Evolutionary conservation across 1,140 invertebrate genomes (phyloP), one percentile per base, ranked within the genome.

Genomic region (Brachionus sp.): DNA sequence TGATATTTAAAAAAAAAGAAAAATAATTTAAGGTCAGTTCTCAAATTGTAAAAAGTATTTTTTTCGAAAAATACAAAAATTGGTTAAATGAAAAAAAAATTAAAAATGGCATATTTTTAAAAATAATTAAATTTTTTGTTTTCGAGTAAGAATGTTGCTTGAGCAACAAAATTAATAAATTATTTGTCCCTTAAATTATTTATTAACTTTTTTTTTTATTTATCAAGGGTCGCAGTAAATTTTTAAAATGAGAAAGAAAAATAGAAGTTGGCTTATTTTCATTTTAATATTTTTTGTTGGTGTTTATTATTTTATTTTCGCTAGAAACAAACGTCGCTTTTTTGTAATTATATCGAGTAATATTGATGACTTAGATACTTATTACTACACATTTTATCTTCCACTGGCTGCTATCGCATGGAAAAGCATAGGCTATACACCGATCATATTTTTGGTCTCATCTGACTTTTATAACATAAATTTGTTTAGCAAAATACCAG

Each of bases 361-460:
- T 75, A 75, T 75, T 25, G 39, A 75, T 25, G 70, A 75, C n/a
- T 25, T 29, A 75, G 12, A 75, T 16, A 75, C 19, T 35, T 12
- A 80, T 25, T 80, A 29, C 57, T 80, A 80, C 29, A 42, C 39
- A 25, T 80, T 80, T 37, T 66, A 80, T 44, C 16, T 62, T 16
- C 77, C 77, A 25, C 13, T 80, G 57, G 39, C 37, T 10, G 19
- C 33, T n/a, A 5, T 62, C 3, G 77, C 77, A 19, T 80, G 77
- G 77, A 25, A 23, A 33, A 19, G 25, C 29, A 42, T 80, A 35
- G 50, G 37, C 19, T 80, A 35, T 19, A 35, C 19, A 33, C 77
- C 77, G 13, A 80, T 80, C 29, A 25, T 80, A 12, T 42, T 80
- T 9, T n/a, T 80, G 39, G 50, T 80, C n/a, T 37, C 77, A 80